These are phyloP conservation scores for Tenthredo mesomela DNA, from an alignment of 2,888 invertebrate genomes.

Conservation along the genomic window DNA sequence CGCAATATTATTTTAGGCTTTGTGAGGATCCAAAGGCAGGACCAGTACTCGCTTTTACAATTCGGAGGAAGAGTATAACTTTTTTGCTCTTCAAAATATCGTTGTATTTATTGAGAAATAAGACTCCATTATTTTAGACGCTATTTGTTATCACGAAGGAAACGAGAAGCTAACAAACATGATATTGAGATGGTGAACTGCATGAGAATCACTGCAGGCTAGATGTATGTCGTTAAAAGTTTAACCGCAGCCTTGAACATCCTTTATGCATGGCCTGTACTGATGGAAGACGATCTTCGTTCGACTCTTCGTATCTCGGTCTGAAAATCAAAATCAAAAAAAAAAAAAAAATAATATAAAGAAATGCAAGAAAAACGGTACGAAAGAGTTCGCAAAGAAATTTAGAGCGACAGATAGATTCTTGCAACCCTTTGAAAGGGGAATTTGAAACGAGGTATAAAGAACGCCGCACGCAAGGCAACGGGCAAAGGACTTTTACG, in stretches of 20 bases:
- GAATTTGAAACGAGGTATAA: not conserved
- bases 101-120: not conserved
- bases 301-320: not conserved
- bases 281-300: not conserved
- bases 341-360: not conserved
- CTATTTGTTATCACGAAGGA: not conserved
- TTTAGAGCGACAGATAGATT: not conserved
- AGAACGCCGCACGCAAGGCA: not conserved
- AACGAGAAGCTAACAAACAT: not conserved
- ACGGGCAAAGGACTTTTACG: slow-evolving; percentile 3
- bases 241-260: not conserved
- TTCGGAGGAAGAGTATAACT: not conserved
- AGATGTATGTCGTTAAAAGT: not conserved
- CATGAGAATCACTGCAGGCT: slow-evolving; percentile 32
- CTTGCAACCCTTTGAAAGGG: slow-evolving; percentile 15
- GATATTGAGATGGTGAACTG: not conserved
- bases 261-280: not conserved
- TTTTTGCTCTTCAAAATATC: not conserved
- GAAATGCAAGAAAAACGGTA: not conserved
- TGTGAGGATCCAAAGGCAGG: not conserved
- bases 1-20: slow-evolving; percentile 62
- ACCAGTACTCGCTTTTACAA: slow-evolving; percentile 23
- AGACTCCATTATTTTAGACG: not conserved
- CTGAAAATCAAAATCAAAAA: not conserved
- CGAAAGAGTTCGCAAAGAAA: not conserved